phyloP scores from a whole-genome alignment of 2,888 invertebrate species.

The Lepetodrilus schrolli region DNA sequence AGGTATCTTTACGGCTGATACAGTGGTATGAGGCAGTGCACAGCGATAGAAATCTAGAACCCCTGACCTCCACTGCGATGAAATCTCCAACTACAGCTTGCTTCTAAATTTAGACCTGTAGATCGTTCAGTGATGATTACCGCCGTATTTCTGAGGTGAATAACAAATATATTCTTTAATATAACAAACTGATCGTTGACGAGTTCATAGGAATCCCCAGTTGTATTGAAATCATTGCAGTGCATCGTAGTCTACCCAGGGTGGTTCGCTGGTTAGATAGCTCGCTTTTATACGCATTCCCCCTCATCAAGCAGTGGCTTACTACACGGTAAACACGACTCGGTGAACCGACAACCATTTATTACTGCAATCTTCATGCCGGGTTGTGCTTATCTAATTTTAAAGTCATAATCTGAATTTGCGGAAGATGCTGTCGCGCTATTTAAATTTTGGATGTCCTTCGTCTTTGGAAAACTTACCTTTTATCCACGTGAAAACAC shows the following conservation, averaged over 20 bases:
- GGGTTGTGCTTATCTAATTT: not conserved
- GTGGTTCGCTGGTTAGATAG: conserved; percentile 1
- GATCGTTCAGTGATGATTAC: no score
- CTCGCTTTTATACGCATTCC: conserved; percentile 21
- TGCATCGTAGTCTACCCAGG: conserved; percentile 15
- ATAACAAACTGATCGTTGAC: no score
- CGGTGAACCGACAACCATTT: not conserved
- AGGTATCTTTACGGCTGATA: no score
- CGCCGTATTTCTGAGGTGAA: no score
- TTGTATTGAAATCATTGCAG: not conserved
- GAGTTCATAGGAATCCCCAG: not conserved
- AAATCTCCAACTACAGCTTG: no score
- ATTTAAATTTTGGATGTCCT: not conserved
- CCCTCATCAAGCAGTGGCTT: conserved; percentile 13
- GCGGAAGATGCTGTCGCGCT: not conserved
- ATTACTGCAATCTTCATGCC: not conserved
- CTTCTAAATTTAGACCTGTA: no score
- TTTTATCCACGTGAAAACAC: conserved; percentile 66
- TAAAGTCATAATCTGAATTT: not conserved
- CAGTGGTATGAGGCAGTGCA: no score
- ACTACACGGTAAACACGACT: conserved; percentile 16
- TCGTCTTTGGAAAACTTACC: conserved; percentile 44
- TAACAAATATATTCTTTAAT: no score
- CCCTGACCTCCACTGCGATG: not conserved
- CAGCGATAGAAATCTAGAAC: not conserved